Evolutionary conservation across 2,888 invertebrate genomes (phyloP), one percentile per base, ranked within the genome.

Genomic region (Monopis laevigella): DNA sequence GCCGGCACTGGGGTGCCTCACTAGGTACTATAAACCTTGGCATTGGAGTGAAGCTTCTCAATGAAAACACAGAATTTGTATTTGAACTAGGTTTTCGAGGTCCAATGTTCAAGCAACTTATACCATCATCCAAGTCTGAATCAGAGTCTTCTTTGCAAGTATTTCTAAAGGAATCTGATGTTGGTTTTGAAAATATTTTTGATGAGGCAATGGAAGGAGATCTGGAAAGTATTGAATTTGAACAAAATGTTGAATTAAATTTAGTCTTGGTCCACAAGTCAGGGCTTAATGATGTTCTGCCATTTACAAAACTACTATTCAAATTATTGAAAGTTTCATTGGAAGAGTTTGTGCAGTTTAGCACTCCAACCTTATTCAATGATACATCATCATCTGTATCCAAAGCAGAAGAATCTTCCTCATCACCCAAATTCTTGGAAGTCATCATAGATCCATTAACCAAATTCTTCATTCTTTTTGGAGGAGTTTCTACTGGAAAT

Each of bases 91-190:
- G 54, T 44, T 75, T 75, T 46, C 64, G 68, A 7, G 71, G 66
- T 46, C 82, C 64, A 52, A 82, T 81, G 49, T 81, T 82, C 43
- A 86, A 54, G 16, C 78, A 77, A 50, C 73, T 80, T 43, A 85
- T 75, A 52, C 83, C 84, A 41, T 83, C 81, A 46, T 84, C 82
- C 45, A 85, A 58, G 48, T 82, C 82, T 1, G 74, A 73, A 51
- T 80, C 81, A 0, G 75, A 80, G 45, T 80, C 77, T 18, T 74
- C 70, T 47, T 69, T 75, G 3, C 55, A 53, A 24, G 69, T 54
- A 43, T 75, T 72, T 45, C 72, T 77, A 46, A 73, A 78, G 45
- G 69, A 68, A 45, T 66, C 64, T 45, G 77, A 78, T 1, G 71
- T 65, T 6, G 78, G 77, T 52, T 80, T 78, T 11, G 62, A 55